Base-by-base conservation (phyloP, 2,113 vertebrate genomes). In the Pimephales promelas region DNA sequence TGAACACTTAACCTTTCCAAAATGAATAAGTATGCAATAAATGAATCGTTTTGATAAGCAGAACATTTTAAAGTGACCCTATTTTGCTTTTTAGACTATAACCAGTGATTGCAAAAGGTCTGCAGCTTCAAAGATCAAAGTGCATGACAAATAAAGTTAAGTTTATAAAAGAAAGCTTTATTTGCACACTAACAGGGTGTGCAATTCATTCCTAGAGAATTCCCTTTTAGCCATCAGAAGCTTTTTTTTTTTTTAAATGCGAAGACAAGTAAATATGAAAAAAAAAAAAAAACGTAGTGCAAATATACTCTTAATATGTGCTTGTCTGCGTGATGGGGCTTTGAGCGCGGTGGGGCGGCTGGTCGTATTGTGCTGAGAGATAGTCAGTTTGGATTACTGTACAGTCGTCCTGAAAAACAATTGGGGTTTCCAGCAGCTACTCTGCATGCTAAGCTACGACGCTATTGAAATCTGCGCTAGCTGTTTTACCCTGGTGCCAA, bases 401-500 rank as follows among this genome's bases (percentile, higher is more conserved):
- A 71, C 77, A 68, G 75, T 74, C 77, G 14, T 61, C 66, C 70
- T 71, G 49, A 82, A 82, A 57, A 82, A 72, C 80, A 86, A 85
- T 74, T 80, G 83, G 81, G 83, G 70, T 84, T 84, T 84, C 79
- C 79, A 86, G 74, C 49, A 59, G 57, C 83, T 83, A 49, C 71
- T 10, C 89, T 86, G 82, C 82, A 86, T 86, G 79, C 83, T 62
- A 84, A 79, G 79, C 62, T 82, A 64, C 62, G 52, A 74, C 20
- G 20, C 83, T 87, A 83, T 89, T 86, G 86, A 90, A 88, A 88
- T 88, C 82, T 61, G 13, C 86, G 72, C 84, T 85, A 86, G 85
- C 87, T 90, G 86, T 88, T 89, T 59, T 90, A 87, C 88, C 87
- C 86, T 78, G 75, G 86, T 90, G 88, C 89, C 88, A 90, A 89